Base-by-base conservation (phyloP, 2,797 vertebrate species). In the Myotis findleyi region DNA sequence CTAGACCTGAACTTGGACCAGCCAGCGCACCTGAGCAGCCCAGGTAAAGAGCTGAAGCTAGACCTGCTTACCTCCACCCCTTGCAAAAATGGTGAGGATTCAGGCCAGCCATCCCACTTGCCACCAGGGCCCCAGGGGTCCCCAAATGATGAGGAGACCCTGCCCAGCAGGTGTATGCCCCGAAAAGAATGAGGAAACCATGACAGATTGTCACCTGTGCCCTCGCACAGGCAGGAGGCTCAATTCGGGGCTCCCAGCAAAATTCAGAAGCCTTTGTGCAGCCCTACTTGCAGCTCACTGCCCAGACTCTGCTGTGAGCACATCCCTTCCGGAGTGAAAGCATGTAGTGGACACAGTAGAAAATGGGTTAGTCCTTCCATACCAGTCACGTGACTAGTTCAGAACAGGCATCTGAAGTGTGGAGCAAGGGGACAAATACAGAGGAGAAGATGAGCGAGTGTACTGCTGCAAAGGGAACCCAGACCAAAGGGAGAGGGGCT, bases 221-320 rank as follows among this genome's bases (percentile, higher is more conserved):
- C 81, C 51, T 18, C 7, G 16, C 69, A 30, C 2, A 17, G 47
- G n/a, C 44, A 53, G 69, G 64, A 20, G 47, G 16, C n/a, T 62
- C 62, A 62, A 53, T 21, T 20, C 17, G 8, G 16, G 44, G 25
- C 7, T 16, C 44, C 33, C 30, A 6, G 27, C 27, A 80, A 30
- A 38, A 64, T 71, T 25, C 71, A n/a, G 64, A 41, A 49, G 47
- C 41, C 3, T 79, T 36, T 10, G 44, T 9, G 47, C 20, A 27
- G 9, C 8, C 20, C 23, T 68, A 3, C 36, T 33, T 4, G 1
- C 17, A 0, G 27, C 44, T n/a, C 23, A 8, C 5, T 11, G 18
- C 9, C 14, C 30, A 1, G 1, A 4, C 3, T 27, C 66, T 27
- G 30, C 44, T 1, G 0, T 0, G 2, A 69, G 51, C 23, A 49